A percentile compares a stretch with the other conserved stretches of the same genome.
phyloP scores from a whole-genome alignment of 2,113 vertebrate genomes.

The Chaetodon trifascialis region DNA sequence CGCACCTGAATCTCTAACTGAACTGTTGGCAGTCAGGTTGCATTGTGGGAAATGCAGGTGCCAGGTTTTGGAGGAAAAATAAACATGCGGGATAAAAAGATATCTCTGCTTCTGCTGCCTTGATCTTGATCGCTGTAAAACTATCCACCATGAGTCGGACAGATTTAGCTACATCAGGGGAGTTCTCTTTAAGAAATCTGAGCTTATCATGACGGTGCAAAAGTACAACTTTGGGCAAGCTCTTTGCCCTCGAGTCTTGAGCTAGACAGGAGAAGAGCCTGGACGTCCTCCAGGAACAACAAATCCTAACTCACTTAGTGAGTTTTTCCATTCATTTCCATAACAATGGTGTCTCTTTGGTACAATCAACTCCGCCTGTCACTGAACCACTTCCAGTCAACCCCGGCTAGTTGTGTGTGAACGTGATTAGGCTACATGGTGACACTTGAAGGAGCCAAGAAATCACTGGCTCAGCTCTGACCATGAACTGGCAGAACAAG shows the following conservation, averaged over 20 bases:
- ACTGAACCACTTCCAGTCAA: slow-evolving; percentile 24
- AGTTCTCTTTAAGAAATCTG: slow-evolving; percentile 9
- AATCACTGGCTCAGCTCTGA: slow-evolving; percentile 43
- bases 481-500: slow-evolving; percentile 39
- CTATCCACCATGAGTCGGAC: not conserved
- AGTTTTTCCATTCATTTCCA: slow-evolving; percentile 47
- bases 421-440: slow-evolving; percentile 48
- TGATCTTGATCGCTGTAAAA: not conserved
- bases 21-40: not conserved
- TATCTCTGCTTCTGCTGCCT: not conserved
- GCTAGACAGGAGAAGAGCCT: slow-evolving; percentile 15
- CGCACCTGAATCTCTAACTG: not conserved
- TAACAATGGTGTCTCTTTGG: slow-evolving; percentile 27
- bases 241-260: slow-evolving; percentile 26
- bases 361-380: slow-evolving; percentile 9
- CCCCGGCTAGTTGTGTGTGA: slow-evolving; percentile 37
- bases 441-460: slow-evolving; percentile 45
- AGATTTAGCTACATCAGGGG: not conserved
- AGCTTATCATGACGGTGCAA: not conserved
- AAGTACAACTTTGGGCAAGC: slow-evolving; percentile 12
- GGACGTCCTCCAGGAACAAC: slow-evolving; percentile 50
- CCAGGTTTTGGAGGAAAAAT: not conserved
- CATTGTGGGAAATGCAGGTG: not conserved
- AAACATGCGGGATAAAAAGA: not conserved
- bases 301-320: slow-evolving; percentile 41